Evolutionary conservation across 37 sponge, comb jelly and placozoan species (phyloP), one percentile per base, ranked within the genome.

Genomic region (Oscarella lobularis): DNA sequence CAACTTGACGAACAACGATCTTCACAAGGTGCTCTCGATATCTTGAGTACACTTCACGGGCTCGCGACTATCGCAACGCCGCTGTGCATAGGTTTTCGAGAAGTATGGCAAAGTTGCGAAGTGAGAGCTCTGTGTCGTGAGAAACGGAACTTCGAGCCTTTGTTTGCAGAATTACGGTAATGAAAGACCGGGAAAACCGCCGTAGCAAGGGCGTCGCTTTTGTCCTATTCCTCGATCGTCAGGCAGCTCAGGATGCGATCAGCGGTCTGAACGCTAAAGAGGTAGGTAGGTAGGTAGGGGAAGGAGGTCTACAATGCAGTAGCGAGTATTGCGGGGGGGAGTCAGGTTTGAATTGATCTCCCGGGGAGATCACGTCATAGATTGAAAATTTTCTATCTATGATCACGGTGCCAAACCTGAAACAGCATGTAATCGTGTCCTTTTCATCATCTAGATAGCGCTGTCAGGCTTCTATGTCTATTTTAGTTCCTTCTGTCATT

Each of bases 171-270:
- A 87, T 89, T 35, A 92, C 93, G 2, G 69, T 88, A 0, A 38
- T 92, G 79, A 88, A 80, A 38, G 85, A 89, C 74, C 85, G 81
- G 54, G 82, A 37, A 2, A 77, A 81, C 29, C 74, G 93, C 36
- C 83, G 86, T 79, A 95, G 89, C 69, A 88, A 86, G 75, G 96
- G 96, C 1, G 85, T 95, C 67, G 96, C 96, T 0, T 95, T 95
- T 34, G 80, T 91, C 3, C 82, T 95, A 55, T 95, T 85, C 66
- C 77, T 95, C 2, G 87, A 91, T 37, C 78, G 88, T 27, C 73
- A 77, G 6, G 73, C 87, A 31, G 90, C 93, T 20, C 80, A 82
- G 74, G 78, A 72, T 33, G 89, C 94, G 3, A 73, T 91, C 35
- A 82, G 75, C 29, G 84, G 83, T 3, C 78, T 95, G 72, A 83